Evolutionary conservation across 2,888 invertebrate genomes (phyloP).

Genomic region (Neoaliturus tenellus): DNA sequence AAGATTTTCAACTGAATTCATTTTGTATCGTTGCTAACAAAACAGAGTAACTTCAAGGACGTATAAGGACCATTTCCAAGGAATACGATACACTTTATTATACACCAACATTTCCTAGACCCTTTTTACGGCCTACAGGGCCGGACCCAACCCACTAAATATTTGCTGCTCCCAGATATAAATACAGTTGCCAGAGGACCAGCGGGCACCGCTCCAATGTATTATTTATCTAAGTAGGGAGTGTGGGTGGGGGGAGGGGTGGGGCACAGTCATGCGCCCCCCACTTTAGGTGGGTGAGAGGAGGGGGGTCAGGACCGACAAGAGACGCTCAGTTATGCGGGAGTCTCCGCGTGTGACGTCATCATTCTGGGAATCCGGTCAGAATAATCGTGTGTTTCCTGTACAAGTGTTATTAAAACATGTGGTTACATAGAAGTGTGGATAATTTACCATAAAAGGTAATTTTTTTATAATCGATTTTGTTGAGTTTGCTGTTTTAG

Average conservation of each 20-base stretch:
- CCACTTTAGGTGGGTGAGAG: background rate
- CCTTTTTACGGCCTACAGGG: too few relatives aligned
- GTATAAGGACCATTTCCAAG: too few relatives aligned
- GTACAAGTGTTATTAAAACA: background rate
- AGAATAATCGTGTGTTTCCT: too few relatives aligned
- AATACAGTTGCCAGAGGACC: background rate
- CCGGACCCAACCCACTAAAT: background rate
- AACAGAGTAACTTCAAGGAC: too few relatives aligned
- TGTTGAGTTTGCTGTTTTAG: too few relatives aligned
- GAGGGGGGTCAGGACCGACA: background rate
- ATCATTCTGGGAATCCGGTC: too few relatives aligned
- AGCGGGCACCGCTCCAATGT: background rate
- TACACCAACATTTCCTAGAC: too few relatives aligned
- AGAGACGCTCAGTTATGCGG: background rate
- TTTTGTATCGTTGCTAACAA: too few relatives aligned
- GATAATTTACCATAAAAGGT: background rate
- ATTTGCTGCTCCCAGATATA: background rate
- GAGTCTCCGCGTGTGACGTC: background rate
- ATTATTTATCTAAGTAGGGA: background rate
- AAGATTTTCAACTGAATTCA: too few relatives aligned
- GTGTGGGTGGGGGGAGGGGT: background rate
- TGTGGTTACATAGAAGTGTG: background rate
- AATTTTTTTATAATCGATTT: background rate
- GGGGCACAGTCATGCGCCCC: background rate
- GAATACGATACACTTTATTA: too few relatives aligned